Evolutionary conservation across 2,888 invertebrate species (phyloP).

Genomic region (Troides helena): DNA sequence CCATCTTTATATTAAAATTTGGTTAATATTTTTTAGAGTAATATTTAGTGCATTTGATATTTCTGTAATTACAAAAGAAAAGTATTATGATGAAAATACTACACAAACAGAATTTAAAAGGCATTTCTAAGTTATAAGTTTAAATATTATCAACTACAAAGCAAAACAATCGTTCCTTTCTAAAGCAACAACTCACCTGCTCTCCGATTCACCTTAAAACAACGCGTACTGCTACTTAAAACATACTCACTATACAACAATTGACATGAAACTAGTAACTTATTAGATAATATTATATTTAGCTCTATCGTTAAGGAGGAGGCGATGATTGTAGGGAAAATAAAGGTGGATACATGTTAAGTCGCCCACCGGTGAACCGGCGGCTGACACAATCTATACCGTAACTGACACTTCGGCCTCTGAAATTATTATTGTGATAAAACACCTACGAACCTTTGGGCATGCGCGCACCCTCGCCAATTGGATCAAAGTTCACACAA

Average conservation of each 20-base stretch:
- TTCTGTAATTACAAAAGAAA: too few relatives aligned
- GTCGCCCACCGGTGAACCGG: conserved; percentile 63
- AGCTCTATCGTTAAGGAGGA: conserved; percentile 47
- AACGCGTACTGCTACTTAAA: conserved; percentile 47
- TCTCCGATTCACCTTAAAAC: conserved; percentile 50
- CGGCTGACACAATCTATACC: conserved; percentile 55
- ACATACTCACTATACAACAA: conserved; percentile 63
- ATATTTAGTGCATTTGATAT: too few relatives aligned
- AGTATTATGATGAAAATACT: too few relatives aligned
- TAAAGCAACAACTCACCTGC: conserved; percentile 43
- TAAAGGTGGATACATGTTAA: conserved; percentile 48
- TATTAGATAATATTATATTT: conserved; percentile 36
- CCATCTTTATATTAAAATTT: too few relatives aligned
- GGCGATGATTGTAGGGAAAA: conserved; percentile 40
- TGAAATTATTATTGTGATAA: conserved; percentile 56
- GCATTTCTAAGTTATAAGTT: background rate
- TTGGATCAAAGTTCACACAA: conserved; percentile 57
- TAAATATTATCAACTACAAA: conserved; percentile 31
- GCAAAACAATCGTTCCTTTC: conserved; percentile 31
- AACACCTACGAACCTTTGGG: conserved; percentile 44
- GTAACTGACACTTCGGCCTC: conserved; percentile 59
- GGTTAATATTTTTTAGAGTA: too few relatives aligned
- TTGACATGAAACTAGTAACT: conserved; percentile 61
- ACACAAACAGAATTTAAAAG: too few relatives aligned
- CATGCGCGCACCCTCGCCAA: conserved; percentile 70